Percentiles rank a stretch among this genome's conserved stretches.
Evolutionary conservation across 2,888 invertebrate species (phyloP).

Genomic region (Cabera pusaria): DNA sequence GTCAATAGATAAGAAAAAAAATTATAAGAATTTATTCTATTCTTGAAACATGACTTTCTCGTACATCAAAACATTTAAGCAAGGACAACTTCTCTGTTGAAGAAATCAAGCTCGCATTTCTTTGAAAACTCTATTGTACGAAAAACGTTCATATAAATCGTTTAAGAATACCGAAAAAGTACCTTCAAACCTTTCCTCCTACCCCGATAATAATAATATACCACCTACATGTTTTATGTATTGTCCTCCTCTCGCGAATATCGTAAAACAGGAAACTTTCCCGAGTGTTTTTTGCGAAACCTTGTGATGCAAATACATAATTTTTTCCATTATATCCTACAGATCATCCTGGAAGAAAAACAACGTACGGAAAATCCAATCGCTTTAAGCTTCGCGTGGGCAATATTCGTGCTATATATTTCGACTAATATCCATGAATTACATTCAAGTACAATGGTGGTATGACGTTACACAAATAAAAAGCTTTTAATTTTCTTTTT

Average conservation of each 20-base stretch:
- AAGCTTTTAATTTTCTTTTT: slow-evolving; percentile 54
- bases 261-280: slow-evolving; percentile 12
- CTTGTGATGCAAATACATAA: slow-evolving; percentile 21
- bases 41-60: no score
- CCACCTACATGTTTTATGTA: slow-evolving; percentile 13
- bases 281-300: slow-evolving; percentile 16
- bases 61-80: no score
- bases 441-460: not conserved
- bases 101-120: no score
- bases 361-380: slow-evolving; percentile 19
- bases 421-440: slow-evolving; percentile 18
- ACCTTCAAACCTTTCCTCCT: not conserved
- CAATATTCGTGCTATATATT: slow-evolving; percentile 8
- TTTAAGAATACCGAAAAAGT: no score
- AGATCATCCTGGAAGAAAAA: slow-evolving; percentile 22
- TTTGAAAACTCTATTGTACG: no score
- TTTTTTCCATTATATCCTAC: slow-evolving; percentile 20
- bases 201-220: slow-evolving; percentile 5
- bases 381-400: slow-evolving; percentile 12
- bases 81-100: no score
- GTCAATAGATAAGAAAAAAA: no score
- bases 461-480: slow-evolving; percentile 42
- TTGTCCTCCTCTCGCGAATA: slow-evolving; percentile 12
- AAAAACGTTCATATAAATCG: no score
- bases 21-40: no score